Evolutionary conservation across 2,113 vertebrate species (phyloP), one percentile per base, ranked within the genome.

Genomic region (Dromiciops gliroides): DNA sequence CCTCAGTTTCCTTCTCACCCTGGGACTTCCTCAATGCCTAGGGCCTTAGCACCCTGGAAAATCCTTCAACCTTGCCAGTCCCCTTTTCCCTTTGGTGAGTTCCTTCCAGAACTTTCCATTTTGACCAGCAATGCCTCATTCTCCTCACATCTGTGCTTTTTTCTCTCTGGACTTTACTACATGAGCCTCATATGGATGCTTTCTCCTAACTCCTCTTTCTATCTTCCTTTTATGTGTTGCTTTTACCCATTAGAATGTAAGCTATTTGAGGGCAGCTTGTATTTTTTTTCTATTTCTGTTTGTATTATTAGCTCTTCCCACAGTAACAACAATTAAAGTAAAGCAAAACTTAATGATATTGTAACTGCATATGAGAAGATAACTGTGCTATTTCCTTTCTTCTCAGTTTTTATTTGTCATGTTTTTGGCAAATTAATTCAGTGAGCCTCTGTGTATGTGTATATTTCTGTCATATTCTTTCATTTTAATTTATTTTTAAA

Each of bases 201-300:
- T 83, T 83, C 12, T 75, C 19, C 19, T n/a, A 67, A 23, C 19
- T 44, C 19, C 1, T 83, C 19, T 23, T 83, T 44, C 6, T 2
- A n/a, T 7, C 7, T 44, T 83, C 6, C n/a, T 83, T 83, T 83
- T 6, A 7, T 8, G 37, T 83, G 6, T 44, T 75, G 60, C 3
- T 75, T 22, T 75, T 5, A 6, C 5, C 37, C 14, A 75, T n/a
- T 75, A 8, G 5, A 83, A 83, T 83, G 19, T 22, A 83, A 83
- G 23, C 7, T 44, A 14, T 19, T 2, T 44, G n/a, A 23, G 2
- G 7, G 37, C n/a, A 83, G 7, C 6, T 23, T 22, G 0, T 6
- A 83, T 44, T 23, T 44, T 44, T 44, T 83, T 44, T 8, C 8
- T 16, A 37, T 10, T 44, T 22, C 8, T 44, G 16, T 44, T 22